These are phyloP conservation scores for Pentamera pediparva DNA, from an alignment of 53 echinoderm and acorn worm genomes.

Conservation along the genomic window DNA sequence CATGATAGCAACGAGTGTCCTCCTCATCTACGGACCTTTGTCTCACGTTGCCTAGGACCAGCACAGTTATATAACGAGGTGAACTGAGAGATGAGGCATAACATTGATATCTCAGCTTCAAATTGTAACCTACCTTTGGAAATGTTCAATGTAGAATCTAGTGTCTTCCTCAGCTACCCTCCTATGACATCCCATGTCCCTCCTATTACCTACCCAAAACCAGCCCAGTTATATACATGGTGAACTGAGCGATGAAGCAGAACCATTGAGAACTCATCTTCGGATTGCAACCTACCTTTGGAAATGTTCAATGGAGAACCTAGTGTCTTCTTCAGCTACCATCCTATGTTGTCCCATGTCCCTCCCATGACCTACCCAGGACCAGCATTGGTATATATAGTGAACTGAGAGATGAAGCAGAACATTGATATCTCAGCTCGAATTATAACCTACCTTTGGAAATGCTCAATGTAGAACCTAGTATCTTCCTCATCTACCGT, in stretches of 20 bases:
- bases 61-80: too few species aligned
- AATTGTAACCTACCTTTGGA: neutral
- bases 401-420: too few species aligned
- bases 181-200: conserved; percentile 75
- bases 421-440: neutral
- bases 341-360: conserved; percentile 79
- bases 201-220: conserved; percentile 78
- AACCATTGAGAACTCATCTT: neutral
- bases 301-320: conserved; percentile 72
- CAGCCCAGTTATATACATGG: too few species aligned
- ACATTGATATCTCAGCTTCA: neutral
- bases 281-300: conserved; percentile 73
- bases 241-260: too few species aligned
- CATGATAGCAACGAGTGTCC: too few species aligned
- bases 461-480: conserved; percentile 73
- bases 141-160: conserved; percentile 13
- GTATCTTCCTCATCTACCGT: conserved; percentile 77
- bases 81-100: neutral
- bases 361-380: conserved; percentile 61
- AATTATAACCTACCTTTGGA: conserved; percentile 87
- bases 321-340: conserved; percentile 74
- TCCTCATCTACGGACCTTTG: too few species aligned
- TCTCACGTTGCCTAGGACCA: too few species aligned
- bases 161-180: conserved; percentile 76
- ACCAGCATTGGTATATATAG: too few species aligned